These are phyloP conservation scores for Eupithecia inturbata DNA, from an alignment of 2,888 invertebrate species.

Conservation along the genomic window DNA sequence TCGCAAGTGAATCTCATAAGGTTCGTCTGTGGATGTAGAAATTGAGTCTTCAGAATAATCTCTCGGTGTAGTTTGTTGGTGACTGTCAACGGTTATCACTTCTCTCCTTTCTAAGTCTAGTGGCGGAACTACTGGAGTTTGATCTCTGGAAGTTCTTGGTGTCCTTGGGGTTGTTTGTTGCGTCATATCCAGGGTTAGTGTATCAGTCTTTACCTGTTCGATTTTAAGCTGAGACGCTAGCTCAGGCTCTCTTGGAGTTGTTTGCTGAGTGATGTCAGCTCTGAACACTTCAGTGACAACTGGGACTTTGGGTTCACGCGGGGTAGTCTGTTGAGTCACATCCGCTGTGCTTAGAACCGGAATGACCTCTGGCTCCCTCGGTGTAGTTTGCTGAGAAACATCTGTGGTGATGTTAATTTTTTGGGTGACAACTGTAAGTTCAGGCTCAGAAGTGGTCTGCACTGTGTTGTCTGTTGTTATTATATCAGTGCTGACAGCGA, in stretches of 20 bases:
- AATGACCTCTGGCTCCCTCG: conserved; percentile 22
- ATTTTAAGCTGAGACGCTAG: conserved; percentile 29
- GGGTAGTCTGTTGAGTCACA: conserved; percentile 20
- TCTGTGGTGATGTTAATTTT: conserved; percentile 28
- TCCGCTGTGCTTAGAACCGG: conserved; percentile 16
- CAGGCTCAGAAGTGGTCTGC: conserved; percentile 38
- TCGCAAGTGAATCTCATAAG: conserved; percentile 85
- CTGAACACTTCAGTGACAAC: conserved; percentile 8
- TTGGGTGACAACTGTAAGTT: conserved; percentile 15
- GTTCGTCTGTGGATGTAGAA: conserved; percentile 81
- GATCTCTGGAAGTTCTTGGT: conserved; percentile 32
- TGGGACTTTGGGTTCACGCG: conserved; percentile 18
- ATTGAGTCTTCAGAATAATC: conserved; percentile 79
- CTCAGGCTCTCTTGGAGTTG: conserved; percentile 44
- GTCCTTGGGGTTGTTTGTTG: conserved; percentile 85
- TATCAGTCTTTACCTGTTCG: conserved; percentile 41
- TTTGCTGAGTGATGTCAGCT: conserved; percentile 46
- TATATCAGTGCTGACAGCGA: conserved; percentile 32
- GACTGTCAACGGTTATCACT: conserved; percentile 56
- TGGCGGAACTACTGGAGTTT: conserved; percentile 44
- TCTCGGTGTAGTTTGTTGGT: conserved; percentile 82
- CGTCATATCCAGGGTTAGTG: conserved; percentile 56
- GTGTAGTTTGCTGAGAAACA: conserved; percentile 39
- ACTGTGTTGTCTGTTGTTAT: conserved; percentile 45
- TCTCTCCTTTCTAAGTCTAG: conserved; percentile 54